Base-by-base conservation (phyloP, 2,888 invertebrate species). In the Drosophila meridionalis region DNA sequence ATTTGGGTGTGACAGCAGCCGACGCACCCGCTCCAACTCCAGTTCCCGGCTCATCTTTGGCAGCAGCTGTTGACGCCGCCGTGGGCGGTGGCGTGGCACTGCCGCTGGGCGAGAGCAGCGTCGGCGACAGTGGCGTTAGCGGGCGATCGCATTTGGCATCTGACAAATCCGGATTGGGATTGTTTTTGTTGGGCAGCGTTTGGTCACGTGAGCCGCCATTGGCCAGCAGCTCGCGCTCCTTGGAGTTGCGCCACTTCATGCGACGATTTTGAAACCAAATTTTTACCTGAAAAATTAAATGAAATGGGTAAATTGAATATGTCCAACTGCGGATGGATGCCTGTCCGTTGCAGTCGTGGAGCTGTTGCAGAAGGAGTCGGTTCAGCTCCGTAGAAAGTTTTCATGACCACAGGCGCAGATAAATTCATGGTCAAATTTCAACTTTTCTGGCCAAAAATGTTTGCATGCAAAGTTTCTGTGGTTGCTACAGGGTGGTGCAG, bases 241-340 rank as follows among this genome's bases (percentile, higher is more conserved):
- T 99, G 5, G 98, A 98, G 93, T 99, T 99, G 63, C 99, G 95
- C 99, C 99, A 99, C 93, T 93, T 99, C 99, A 99, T 99, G 64
- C 99, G 96, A 0, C 99, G 96, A 93, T 99, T 99, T 95, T 99
- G 99, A 93, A 99, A 99, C 95, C 95, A 95, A 84, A 95, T 95
- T 93, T 95, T 95, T 60, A 95, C 95, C 95, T 95, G 78, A 75
- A 92, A 91, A 8, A 53, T 34, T 40, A 68, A 58, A 72, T 82
- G 74, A 83, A 73, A 76, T 79, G 82, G 80, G 78, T 76, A 74
- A 83, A 80, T 76, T 80, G 70, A 71, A 82, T 60, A 14, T 73
- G 78, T 72, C 72, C 58, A 75, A 69, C 65, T 50, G 9, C 26
- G 57, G 87, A 79, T 70, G 77, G 82, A 82, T 82, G 69, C 62